Base-by-base conservation (phyloP, 2,797 vertebrate species). In the Urosaurus nigricauda region DNA sequence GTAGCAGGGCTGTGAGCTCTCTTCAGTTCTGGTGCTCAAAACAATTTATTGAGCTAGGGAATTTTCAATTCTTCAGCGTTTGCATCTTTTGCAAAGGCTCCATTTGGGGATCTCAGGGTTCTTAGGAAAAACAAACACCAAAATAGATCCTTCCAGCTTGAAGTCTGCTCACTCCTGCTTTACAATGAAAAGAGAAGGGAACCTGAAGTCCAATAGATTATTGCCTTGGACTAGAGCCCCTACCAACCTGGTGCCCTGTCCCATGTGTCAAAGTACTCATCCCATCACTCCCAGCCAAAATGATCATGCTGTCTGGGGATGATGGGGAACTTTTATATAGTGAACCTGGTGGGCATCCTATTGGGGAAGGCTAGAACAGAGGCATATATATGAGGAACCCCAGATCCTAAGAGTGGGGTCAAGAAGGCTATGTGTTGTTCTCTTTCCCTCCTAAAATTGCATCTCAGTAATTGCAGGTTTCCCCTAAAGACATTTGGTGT, bases 401-500 rank as follows among this genome's bases (percentile, higher is more conserved):
- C 0, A 0, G 88, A 81, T 79, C 13, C 51, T 32, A 77, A 29
- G 1, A 9, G 19, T 35, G 68, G 53, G 79, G 70, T 16, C 3
- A n/a, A 21, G 32, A 58, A 19, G 77, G 14, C 43, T 56, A 35
- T 24, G 0, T 43, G n/a, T 35, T 68, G 86, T 88, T 87, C 88
- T 85, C 47, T 32, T 58, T n/a, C n/a, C 74, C 87, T 83, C 60
- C n/a, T 16, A 47, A 89, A 88, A 65, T 85, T 86, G 12, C 75
- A 21, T 0, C 2, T 65, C 87, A 94, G 93, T 93, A 94, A 96
- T 93, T 97, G 97, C 96, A 97, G 95, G 94, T 97, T 97, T 95
- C 95, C 96, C 96, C 96, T 95, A 93, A 97, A 97, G 96, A 97
- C 96, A 96, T 96, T 96, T 97, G 96, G 97, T 96, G 96, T 97